Evolutionary conservation across 2,888 invertebrate genomes (phyloP).

Genomic region (Chloromyia formosa): DNA sequence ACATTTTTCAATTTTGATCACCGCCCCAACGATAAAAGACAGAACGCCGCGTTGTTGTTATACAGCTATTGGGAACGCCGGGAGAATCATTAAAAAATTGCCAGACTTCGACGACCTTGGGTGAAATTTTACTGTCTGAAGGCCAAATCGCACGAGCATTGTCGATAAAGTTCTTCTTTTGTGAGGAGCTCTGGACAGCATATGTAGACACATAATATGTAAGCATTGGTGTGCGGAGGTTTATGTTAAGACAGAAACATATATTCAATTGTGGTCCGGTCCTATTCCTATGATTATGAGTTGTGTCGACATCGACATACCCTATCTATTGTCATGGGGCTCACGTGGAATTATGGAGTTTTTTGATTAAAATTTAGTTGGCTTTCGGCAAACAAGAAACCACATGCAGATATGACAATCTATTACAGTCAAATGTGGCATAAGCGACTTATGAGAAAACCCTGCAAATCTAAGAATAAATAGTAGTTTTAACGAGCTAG

Average conservation of each 20-base stretch:
- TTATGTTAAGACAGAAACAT: conserved; percentile 9
- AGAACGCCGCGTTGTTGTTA: too few relatives aligned
- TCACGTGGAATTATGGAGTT: conserved; percentile 10
- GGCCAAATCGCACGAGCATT: conserved; percentile 14
- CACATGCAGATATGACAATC: too few relatives aligned
- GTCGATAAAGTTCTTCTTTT: conserved; percentile 1
- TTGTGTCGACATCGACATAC: conserved; percentile 1
- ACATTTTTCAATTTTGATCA: too few relatives aligned
- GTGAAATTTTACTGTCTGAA: conserved; percentile 9
- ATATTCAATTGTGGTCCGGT: neutral
- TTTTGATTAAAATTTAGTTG: neutral
- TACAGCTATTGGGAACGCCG: neutral
- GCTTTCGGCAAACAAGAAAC: too few relatives aligned
- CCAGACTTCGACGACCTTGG: conserved; percentile 1
- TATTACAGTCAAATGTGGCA: too few relatives aligned
- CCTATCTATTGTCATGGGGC: too few relatives aligned
- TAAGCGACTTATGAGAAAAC: too few relatives aligned
- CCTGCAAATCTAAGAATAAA: too few relatives aligned
- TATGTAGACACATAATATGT: neutral
- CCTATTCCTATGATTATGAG: neutral
- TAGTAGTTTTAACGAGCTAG: too few relatives aligned
- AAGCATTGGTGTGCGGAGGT: conserved; percentile 12
- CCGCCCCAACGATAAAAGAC: too few relatives aligned
- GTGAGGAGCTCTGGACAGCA: neutral
- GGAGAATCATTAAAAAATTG: too few relatives aligned